Percentiles rank a stretch among this genome's conserved stretches.
Evolutionary conservation across 2,113 vertebrate species (phyloP).

Genomic region (Perca fluviatilis): DNA sequence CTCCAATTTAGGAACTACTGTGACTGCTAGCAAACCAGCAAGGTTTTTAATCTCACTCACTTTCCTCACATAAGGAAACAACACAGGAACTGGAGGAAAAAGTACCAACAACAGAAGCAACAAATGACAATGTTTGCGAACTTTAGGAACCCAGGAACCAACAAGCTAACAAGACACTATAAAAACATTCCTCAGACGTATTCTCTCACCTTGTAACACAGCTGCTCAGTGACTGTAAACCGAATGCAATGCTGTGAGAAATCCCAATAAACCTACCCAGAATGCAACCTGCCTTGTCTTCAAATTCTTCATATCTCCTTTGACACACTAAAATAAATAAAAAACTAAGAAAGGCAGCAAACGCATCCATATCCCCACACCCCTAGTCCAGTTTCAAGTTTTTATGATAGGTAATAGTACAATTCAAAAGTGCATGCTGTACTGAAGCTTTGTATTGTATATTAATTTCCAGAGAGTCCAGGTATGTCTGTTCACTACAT

Average conservation of each 20-base stretch:
- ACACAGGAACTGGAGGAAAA: background rate
- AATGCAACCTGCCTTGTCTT: background rate
- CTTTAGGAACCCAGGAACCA: conserved; percentile 9
- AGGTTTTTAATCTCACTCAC: background rate
- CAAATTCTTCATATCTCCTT: background rate
- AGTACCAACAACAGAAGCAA: background rate
- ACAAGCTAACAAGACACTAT: conserved; percentile 34
- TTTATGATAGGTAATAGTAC: background rate
- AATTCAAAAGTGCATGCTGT: background rate
- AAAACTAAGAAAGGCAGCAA: background rate
- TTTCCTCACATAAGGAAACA: background rate
- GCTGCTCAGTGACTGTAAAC: conserved; percentile 35
- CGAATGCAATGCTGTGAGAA: conserved; percentile 1
- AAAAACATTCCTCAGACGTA: conserved; percentile 12
- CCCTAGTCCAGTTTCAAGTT: background rate
- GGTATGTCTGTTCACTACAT: background rate
- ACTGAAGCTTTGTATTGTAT: background rate
- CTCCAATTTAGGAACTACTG: background rate
- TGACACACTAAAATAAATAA: background rate
- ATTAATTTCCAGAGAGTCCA: background rate
- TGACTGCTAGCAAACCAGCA: background rate
- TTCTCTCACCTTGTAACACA: conserved; percentile 23
- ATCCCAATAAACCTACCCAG: background rate
- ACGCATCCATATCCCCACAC: background rate
- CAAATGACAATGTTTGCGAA: conserved; percentile 17